Evolutionary conservation across 2,113 vertebrate genomes (phyloP).

Genomic region (Anarhynchus alexandrinus): DNA sequence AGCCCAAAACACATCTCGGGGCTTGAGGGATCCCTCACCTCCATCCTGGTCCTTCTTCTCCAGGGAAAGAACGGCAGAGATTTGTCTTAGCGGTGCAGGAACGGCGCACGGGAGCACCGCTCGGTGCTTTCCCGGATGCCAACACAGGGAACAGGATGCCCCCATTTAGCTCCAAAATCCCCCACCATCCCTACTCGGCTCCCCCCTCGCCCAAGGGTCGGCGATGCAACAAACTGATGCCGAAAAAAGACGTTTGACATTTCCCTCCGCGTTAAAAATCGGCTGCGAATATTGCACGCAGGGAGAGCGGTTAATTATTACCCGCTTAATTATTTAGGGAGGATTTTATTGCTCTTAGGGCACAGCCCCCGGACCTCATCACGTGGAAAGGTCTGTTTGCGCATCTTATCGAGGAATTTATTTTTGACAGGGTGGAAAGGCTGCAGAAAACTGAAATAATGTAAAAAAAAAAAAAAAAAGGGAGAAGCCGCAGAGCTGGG

Average conservation of each 20-base stretch:
- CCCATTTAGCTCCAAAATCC: neutral
- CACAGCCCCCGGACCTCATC: neutral
- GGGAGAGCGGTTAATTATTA: neutral
- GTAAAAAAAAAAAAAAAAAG: neutral
- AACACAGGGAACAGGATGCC: neutral
- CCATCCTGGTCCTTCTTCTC: neutral
- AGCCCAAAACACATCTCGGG: neutral
- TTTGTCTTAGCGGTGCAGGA: neutral
- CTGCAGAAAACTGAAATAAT: neutral
- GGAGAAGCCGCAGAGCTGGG: neutral
- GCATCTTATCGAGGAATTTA: neutral
- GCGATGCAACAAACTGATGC: neutral
- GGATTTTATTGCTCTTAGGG: neutral
- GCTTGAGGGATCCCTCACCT: neutral
- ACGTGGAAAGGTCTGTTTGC: neutral
- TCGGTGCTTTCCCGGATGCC: neutral
- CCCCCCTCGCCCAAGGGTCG: neutral
- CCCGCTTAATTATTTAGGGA: neutral
- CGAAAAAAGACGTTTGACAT: neutral
- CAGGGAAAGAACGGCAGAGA: neutral
- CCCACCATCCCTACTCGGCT: neutral
- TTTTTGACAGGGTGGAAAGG: neutral
- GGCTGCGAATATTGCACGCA: neutral
- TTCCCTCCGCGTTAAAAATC: neutral
- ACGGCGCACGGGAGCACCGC: fast-evolving